Evolutionary conservation across 1,140 invertebrate species (phyloP), one percentile per base, ranked within the genome.

Genomic region (Ceratina japonica): DNA sequence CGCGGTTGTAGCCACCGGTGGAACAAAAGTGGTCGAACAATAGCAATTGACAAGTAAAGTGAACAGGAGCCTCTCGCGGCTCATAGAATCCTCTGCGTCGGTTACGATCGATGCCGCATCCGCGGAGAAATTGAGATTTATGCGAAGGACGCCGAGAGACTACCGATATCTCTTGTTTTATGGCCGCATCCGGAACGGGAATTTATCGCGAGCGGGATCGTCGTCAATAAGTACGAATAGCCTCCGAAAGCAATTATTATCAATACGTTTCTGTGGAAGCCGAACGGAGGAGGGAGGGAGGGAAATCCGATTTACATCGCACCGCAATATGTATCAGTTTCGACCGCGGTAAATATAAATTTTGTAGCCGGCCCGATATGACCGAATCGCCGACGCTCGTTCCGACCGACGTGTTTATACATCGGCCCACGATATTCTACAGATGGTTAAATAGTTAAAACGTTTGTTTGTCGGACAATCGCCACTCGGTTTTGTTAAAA

Each of bases 81-180:
- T 65, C 64, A 68, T 68, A 66, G 63, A 31, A 68, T 68, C 52
- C 27, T 20, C 13, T 49, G 22, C 15, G 74, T 58, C 54, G 63
- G 37, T 68, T 49, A 18, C 54, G 22, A 62, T 71, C 56, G 49
- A 54, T 31, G 44, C 24, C 22, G 37, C n/a, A 22, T 31, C 24
- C 22, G 3, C 10, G 3, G 49, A 62, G 56, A 77, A 77, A 77
- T 77, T 62, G 66, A 71, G 66, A 70, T 77, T 77, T 77, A 77
- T 62, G 66, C 58, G 18, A 31, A 31, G 44, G 27, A 37, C 20
- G 22, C 0, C 8, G 4, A 7, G 27, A n/a, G 20, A 24, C 5
- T n/a, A 24, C 15, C 18, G 49, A 27, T n/a, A 44, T 5, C 15
- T 52, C 2, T 70, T 44, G 66, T 22, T 77, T 71, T 52, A 71